Percentiles rank a stretch among this genome's conserved stretches.
Evolutionary conservation across 1,140 invertebrate genomes (phyloP).

Genomic region (Rhopalosiphum padi): DNA sequence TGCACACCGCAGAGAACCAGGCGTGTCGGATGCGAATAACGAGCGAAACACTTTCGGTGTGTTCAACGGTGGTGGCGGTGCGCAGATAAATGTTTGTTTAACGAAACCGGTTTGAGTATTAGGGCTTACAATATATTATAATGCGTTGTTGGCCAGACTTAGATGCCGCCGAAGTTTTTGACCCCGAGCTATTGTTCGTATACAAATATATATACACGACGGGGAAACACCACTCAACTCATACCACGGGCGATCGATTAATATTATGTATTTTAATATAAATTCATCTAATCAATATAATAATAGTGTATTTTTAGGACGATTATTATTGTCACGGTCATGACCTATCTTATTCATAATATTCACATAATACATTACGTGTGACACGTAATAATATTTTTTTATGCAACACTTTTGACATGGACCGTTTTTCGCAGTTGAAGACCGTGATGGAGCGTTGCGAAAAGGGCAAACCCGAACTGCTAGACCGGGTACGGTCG

Average conservation of each 20-base stretch:
- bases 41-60: constrained; percentile 53
- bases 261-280: background rate
- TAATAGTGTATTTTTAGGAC: background rate
- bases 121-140: background rate
- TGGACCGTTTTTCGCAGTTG: constrained; percentile 66
- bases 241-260: constrained; percentile 36
- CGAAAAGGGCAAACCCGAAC: constrained; percentile 73
- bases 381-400: background rate
- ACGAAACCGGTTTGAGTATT: constrained; percentile 50
- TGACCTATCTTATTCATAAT: background rate
- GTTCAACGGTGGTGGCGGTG: background rate
- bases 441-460: constrained; percentile 79
- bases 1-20: constrained; percentile 21
- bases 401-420: background rate
- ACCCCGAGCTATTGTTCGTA: constrained; percentile 47
- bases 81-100: constrained; percentile 50
- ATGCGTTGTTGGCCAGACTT: background rate
- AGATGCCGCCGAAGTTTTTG: constrained; percentile 56
- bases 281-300: background rate
- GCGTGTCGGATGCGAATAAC: constrained; percentile 55
- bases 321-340: background rate
- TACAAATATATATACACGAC: background rate
- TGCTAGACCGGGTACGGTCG: constrained; percentile 67
- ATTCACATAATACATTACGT: background rate
- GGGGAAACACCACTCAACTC: background rate